Percentiles rank a stretch among this genome's conserved stretches.
Conservation (phyloP, 2,797 vertebrate species). For the Danio jaintianensis region DNA sequence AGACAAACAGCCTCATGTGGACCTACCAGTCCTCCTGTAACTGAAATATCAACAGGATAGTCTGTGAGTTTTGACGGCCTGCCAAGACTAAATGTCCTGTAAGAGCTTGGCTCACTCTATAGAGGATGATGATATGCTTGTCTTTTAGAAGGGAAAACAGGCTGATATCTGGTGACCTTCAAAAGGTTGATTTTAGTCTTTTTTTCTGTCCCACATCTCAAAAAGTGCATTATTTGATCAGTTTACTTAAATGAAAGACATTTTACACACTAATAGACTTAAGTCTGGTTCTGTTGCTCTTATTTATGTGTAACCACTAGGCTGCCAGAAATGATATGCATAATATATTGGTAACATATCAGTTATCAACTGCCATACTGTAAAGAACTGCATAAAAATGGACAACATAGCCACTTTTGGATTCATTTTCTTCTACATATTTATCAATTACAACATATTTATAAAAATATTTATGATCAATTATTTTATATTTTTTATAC, state of each 20-base stretch:
- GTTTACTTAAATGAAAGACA: not conserved
- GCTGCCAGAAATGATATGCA: not conserved
- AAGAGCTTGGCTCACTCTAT: slow-evolving; percentile 30
- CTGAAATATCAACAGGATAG: slow-evolving; percentile 42
- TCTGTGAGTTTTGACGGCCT: slow-evolving; percentile 37
- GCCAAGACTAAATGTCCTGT: slow-evolving; percentile 43
- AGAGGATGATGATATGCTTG: slow-evolving; percentile 37
- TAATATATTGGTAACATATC: not conserved
- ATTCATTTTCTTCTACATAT: too few relatives aligned
- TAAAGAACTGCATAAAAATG: too few relatives aligned
- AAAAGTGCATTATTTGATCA: not conserved
- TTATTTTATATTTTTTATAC: too few relatives aligned
- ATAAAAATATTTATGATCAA: too few relatives aligned
- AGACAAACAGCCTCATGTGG: slow-evolving; percentile 41
- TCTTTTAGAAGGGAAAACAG: slow-evolving; percentile 29
- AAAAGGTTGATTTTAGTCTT: slow-evolving; percentile 3
- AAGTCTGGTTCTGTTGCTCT: not conserved
- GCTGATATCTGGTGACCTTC: slow-evolving; percentile 34
- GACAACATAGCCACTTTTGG: too few relatives aligned
- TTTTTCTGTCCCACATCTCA: not conserved
- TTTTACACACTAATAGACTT: not conserved
- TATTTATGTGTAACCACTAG: not conserved
- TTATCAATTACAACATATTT: too few relatives aligned
- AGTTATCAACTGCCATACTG: not conserved
- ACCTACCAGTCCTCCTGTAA: slow-evolving; percentile 20